A percentile compares a stretch with the other conserved stretches of the same genome.
Conservation (phyloP, 2,888 invertebrate species). For the Drosophila siamana region DNA sequence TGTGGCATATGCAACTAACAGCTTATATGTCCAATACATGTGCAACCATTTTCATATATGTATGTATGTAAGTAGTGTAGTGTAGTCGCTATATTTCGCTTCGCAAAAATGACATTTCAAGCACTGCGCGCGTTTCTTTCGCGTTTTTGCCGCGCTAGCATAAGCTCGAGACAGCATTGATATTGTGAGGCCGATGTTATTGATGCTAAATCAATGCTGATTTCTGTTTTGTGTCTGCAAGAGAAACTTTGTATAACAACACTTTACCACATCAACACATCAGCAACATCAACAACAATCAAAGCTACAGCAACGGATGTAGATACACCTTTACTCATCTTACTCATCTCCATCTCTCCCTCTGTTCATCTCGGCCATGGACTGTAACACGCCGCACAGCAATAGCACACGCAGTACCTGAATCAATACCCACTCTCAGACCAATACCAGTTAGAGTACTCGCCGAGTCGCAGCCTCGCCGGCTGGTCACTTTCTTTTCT, state of each 20-base stretch:
- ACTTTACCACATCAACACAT: constrained; percentile 4
- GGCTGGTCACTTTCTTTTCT: constrained; percentile 74
- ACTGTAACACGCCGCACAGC: constrained; percentile 49
- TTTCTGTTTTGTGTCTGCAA: constrained; percentile 38
- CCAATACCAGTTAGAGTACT: constrained; percentile 51
- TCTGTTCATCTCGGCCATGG: constrained; percentile 18
- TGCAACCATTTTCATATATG: neutral
- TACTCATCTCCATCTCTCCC: constrained; percentile 30
- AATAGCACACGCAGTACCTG: constrained; percentile 15
- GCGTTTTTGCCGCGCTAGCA: constrained; percentile 39
- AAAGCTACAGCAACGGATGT: constrained; percentile 52
- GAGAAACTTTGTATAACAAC: constrained; percentile 55
- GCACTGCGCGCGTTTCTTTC: constrained; percentile 35
- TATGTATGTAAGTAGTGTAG: neutral
- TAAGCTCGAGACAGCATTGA: constrained; percentile 19
- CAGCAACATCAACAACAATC: constrained; percentile 45
- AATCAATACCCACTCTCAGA: constrained; percentile 21
- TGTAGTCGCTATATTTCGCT: constrained; percentile 15
- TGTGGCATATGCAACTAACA: constrained; percentile 40
- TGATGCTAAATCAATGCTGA: constrained; percentile 45
- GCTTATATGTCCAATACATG: neutral
- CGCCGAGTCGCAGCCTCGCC: constrained; percentile 13
- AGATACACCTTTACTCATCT: constrained; percentile 50
- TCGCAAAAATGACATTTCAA: constrained; percentile 44
- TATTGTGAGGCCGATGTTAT: constrained; percentile 41